A percentile compares a stretch with the other conserved stretches of the same genome.
These are phyloP conservation scores for Pipa parva DNA, from an alignment of 2,113 vertebrate species.

Conservation along the genomic window DNA sequence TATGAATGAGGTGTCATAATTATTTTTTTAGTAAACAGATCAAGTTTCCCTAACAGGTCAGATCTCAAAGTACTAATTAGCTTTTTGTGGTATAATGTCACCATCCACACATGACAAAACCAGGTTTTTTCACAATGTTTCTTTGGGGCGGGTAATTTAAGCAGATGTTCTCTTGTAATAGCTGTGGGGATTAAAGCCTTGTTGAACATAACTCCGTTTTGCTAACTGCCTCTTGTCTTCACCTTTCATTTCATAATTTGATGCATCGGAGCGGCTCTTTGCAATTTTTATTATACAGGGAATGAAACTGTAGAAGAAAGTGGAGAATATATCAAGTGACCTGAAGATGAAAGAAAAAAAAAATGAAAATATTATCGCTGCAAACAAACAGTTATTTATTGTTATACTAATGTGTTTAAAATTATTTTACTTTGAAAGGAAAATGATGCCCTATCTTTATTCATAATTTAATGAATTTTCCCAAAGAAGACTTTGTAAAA, in stretches of 20 bases:
- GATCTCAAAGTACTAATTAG: slow-evolving; percentile 88
- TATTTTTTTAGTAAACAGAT: slow-evolving; percentile 76
- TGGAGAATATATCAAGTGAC: too few species aligned
- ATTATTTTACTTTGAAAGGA: too few species aligned
- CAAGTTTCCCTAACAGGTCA: slow-evolving; percentile 76
- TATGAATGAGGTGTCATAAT: slow-evolving; percentile 85
- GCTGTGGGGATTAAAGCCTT: slow-evolving; percentile 72
- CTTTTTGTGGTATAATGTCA: slow-evolving; percentile 74
- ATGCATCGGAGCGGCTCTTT: slow-evolving; percentile 53
- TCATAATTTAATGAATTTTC: too few species aligned
- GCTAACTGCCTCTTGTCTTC: slow-evolving; percentile 73
- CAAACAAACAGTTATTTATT: too few species aligned
- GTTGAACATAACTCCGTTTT: slow-evolving; percentile 72
- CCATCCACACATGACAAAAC: slow-evolving; percentile 75
- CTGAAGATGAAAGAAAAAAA: too few species aligned
- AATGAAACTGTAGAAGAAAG: too few species aligned
- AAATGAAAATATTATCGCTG: too few species aligned
- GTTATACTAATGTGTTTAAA: too few species aligned
- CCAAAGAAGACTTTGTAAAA: too few species aligned
- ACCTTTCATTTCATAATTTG: slow-evolving; percentile 56
- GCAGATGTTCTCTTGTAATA: slow-evolving; percentile 73
- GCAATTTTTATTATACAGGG: not conserved
- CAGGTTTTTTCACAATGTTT: slow-evolving; percentile 73
- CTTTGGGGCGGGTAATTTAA: slow-evolving; percentile 79
- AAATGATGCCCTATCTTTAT: too few species aligned